These are phyloP conservation scores for Porites australiensis DNA, from an alignment of 64 coral and sea anemone genomes.

Conservation along the genomic window DNA sequence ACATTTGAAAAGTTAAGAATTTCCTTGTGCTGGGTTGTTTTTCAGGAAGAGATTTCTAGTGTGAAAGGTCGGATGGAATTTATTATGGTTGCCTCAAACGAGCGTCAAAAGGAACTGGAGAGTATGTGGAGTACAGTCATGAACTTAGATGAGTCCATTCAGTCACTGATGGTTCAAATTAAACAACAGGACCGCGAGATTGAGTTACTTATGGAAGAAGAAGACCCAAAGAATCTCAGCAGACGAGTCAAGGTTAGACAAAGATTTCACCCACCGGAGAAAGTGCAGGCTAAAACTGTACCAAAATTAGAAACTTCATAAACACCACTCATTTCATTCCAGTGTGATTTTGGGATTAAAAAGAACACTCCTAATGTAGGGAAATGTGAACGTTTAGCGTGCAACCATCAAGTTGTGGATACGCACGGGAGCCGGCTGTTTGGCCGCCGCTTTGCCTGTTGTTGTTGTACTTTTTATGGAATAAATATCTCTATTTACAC, in stretches of 20 bases:
- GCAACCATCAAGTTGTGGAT: too few relatives aligned
- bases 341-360: too few relatives aligned
- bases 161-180: slow-evolving; percentile 49
- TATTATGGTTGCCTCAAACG: slow-evolving; percentile 67
- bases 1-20: neutral
- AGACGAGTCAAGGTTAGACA: slow-evolving; percentile 70
- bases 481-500: too few relatives aligned
- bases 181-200: slow-evolving; percentile 64
- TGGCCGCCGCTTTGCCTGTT: too few relatives aligned
- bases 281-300: too few relatives aligned
- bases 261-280: neutral
- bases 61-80: slow-evolving; percentile 76
- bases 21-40: neutral
- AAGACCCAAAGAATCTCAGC: slow-evolving; percentile 56
- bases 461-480: too few relatives aligned
- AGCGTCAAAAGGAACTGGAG: slow-evolving; percentile 90
- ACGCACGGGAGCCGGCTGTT: too few relatives aligned
- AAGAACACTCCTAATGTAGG: too few relatives aligned
- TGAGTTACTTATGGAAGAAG: slow-evolving; percentile 39
- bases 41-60: slow-evolving; percentile 78
- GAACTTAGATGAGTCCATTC: slow-evolving; percentile 79
- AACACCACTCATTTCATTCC: too few relatives aligned
- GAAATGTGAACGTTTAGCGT: too few relatives aligned
- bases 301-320: too few relatives aligned
- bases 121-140: slow-evolving; percentile 84